Conservation (phyloP, 2,888 invertebrate genomes). For the Pristionchus maxplancki region DNA sequence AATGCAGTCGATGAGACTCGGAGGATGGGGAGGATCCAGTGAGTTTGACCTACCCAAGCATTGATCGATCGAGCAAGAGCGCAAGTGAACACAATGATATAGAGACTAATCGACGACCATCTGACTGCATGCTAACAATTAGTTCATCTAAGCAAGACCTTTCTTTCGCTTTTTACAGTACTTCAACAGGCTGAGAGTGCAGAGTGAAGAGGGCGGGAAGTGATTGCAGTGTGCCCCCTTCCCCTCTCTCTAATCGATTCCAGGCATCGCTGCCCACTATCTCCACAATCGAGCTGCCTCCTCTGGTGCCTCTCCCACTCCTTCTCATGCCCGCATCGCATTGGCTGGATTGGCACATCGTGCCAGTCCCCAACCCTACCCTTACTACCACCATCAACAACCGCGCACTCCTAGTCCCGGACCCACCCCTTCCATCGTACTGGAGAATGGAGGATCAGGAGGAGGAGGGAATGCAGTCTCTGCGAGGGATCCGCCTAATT, state of each 20-base stretch:
- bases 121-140: conserved; percentile 40
- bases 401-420: conserved; percentile 70
- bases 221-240: conserved; percentile 50
- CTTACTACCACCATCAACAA: conserved; percentile 73
- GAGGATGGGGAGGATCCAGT: conserved; percentile 58
- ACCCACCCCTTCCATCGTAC: conserved; percentile 64
- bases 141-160: neutral
- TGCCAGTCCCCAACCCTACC: conserved; percentile 74
- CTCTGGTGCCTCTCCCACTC: conserved; percentile 60
- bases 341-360: conserved; percentile 68
- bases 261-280: neutral
- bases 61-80: neutral
- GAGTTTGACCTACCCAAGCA: neutral
- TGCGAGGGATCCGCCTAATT: conserved; percentile 43
- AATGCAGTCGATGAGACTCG: conserved; percentile 80
- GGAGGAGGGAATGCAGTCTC: conserved; percentile 41
- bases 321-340: conserved; percentile 58
- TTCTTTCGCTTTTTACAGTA: conserved; percentile 27
- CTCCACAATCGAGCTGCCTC: conserved; percentile 49
- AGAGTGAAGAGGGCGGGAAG: neutral
- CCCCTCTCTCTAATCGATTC: conserved; percentile 30
- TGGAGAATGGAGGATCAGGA: conserved; percentile 68
- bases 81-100: neutral
- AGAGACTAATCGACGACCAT: neutral
- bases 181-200: neutral